phyloP scores from a whole-genome alignment of 2,113 vertebrate genomes.

The Terrapene triunguis region DNA sequence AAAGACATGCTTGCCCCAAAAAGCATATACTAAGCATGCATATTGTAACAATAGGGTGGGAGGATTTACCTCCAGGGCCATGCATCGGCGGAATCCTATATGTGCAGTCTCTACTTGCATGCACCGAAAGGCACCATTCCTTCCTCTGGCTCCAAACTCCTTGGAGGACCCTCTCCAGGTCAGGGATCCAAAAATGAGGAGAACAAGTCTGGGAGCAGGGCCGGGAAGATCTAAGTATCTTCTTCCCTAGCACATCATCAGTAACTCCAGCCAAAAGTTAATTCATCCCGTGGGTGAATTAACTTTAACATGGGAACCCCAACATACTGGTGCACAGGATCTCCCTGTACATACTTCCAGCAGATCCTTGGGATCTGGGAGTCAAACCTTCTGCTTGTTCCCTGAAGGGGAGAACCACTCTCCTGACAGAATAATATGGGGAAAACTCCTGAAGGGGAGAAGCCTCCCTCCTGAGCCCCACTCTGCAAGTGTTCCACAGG shows the following conservation, averaged over 20 bases:
- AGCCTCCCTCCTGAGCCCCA: not conserved
- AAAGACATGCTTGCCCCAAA: not conserved
- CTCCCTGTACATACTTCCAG: too few species aligned
- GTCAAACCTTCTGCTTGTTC: not conserved
- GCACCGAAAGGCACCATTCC: conserved; percentile 27
- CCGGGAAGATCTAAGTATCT: conserved; percentile 41
- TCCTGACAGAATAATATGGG: not conserved
- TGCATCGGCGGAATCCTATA: not conserved
- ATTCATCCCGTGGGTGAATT: not conserved
- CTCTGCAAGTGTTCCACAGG: not conserved
- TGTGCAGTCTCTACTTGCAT: not conserved
- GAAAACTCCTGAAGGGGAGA: not conserved
- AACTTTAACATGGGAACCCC: not conserved
- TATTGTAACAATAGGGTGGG: conserved; percentile 11
- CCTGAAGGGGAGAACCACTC: too few species aligned
- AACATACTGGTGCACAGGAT: not conserved
- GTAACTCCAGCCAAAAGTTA: conserved; percentile 40
- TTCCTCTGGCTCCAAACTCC: conserved; percentile 1
- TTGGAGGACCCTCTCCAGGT: not conserved
- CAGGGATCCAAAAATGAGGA: conserved; percentile 52
- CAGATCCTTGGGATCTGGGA: not conserved
- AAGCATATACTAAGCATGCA: not conserved
- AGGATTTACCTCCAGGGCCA: not conserved
- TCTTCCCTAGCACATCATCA: conserved; percentile 22
- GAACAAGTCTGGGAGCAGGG: conserved; percentile 38